Evolutionary conservation across 2,888 invertebrate genomes (phyloP), one percentile per base, ranked within the genome.

Genomic region (Melanchra persicariae): DNA sequence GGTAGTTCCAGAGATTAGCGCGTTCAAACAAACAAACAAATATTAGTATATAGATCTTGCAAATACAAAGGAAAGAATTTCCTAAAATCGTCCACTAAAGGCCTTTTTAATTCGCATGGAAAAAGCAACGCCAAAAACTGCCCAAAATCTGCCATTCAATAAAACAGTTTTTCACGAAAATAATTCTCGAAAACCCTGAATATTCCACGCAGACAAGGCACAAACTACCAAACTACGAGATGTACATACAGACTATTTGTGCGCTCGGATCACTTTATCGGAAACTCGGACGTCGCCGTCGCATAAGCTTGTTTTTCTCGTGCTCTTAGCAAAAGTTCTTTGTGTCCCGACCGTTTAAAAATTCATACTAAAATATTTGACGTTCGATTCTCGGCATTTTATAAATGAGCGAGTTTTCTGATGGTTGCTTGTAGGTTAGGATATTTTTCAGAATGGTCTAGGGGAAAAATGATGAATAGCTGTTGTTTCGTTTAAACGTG

Each of bases 251-350:
- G 37, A 57, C 66, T 70, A 75, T 76, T 79, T 67, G 54, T 51
- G 47, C 47, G 34, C 74, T 63, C 26, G 51, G 59, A 77, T 69
- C 74, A 63, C 66, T 83, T 79, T 77, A 85, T 79, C 74, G 52
- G 37, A 49, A 85, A 83, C 77, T 82, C 80, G 51, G 55, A 71
- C 80, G 66, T 55, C 24, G 37, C 30, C 34, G 70, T 57, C 49
- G 47, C 22, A 19, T 61, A 54, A 73, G 74, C 85, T 79, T 79
- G 73, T 85, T 83, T 85, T 82, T 71, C 71, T 79, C 75, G 43
- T 40, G 30, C 61, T 55, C 65, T 61, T 49, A 64, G 79, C 66
- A 79, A 82, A 79, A 83, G 75, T 82, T 77, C 71, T 75, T 79
- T 79, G 73, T 74, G 52, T 62, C 40, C 55, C 5, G 22, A 67